phyloP scores from a whole-genome alignment of 92 coral and sea anemone genomes.

The Siderastrea radians region DNA sequence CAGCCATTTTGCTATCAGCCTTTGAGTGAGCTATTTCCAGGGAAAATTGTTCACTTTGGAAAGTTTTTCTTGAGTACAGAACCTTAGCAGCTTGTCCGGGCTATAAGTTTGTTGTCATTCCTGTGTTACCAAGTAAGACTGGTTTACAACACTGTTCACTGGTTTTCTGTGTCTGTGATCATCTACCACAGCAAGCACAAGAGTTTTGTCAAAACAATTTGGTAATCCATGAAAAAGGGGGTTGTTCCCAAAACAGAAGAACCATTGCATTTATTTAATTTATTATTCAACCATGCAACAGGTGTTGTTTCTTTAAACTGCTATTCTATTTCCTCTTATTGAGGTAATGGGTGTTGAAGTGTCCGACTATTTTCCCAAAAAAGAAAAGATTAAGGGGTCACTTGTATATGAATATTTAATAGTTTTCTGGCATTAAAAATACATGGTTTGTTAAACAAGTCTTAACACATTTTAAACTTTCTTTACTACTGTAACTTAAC shows the following conservation, averaged over 20 bases:
- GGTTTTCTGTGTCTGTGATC: conserved; percentile 46
- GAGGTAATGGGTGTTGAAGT: conserved; percentile 1
- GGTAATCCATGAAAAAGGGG: neutral
- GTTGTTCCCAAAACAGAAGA: neutral
- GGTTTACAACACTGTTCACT: conserved; percentile 50
- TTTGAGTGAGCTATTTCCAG: neutral
- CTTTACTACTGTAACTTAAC: neutral
- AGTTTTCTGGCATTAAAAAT: conserved; percentile 9
- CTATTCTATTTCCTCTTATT: neutral
- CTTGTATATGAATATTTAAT: conserved; percentile 10
- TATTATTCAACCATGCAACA: conserved; percentile 10
- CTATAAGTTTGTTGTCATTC: conserved; percentile 42
- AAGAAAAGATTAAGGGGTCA: neutral
- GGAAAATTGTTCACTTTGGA: neutral
- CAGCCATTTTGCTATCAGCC: conserved; percentile 24
- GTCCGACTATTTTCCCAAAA: neutral
- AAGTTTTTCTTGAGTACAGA: neutral
- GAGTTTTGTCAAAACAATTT: conserved; percentile 32
- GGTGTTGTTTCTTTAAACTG: neutral
- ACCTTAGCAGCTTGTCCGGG: conserved; percentile 10
- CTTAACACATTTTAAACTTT: neutral
- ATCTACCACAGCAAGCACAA: conserved; percentile 6
- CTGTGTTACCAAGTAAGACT: conserved; percentile 61
- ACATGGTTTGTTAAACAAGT: conserved; percentile 9
- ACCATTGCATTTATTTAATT: neutral